phyloP scores from a whole-genome alignment of 2,113 vertebrate genomes.

The Mastomys natalensis region DNA sequence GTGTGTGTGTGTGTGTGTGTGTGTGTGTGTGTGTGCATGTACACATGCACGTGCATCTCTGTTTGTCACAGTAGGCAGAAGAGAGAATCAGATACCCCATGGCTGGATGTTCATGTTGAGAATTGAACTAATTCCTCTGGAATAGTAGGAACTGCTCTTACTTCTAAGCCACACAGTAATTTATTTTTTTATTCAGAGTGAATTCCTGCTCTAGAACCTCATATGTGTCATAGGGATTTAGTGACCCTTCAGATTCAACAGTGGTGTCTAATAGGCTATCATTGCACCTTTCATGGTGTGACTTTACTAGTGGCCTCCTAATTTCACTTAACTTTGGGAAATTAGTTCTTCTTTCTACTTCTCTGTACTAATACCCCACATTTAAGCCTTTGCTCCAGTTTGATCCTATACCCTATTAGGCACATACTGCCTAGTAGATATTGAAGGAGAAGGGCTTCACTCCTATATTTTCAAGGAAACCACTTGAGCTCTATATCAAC shows the following conservation, averaged over 20 bases:
- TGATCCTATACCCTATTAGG: background rate
- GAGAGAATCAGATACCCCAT: background rate
- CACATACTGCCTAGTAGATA: background rate
- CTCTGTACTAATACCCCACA: rapidly evolving
- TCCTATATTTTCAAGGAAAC: background rate
- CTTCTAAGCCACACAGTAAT: background rate
- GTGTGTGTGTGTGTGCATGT: background rate
- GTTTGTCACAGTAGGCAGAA: too few species aligned
- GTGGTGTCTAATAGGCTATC: background rate
- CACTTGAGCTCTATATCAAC: background rate
- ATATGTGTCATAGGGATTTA: background rate
- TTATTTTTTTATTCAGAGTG: background rate
- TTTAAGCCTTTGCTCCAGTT: background rate
- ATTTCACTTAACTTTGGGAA: background rate
- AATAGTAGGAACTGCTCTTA: background rate
- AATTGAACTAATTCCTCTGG: background rate
- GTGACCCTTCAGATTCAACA: background rate
- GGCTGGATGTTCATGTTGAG: background rate
- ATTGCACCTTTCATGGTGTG: background rate
- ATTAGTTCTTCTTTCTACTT: background rate
- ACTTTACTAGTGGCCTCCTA: background rate
- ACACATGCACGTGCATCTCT: background rate
- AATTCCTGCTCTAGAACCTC: background rate
- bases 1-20: background rate
- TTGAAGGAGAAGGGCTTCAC: background rate